Base-by-base conservation (phyloP, 2,888 invertebrate genomes). In the Andrena haemorrhoa region DNA sequence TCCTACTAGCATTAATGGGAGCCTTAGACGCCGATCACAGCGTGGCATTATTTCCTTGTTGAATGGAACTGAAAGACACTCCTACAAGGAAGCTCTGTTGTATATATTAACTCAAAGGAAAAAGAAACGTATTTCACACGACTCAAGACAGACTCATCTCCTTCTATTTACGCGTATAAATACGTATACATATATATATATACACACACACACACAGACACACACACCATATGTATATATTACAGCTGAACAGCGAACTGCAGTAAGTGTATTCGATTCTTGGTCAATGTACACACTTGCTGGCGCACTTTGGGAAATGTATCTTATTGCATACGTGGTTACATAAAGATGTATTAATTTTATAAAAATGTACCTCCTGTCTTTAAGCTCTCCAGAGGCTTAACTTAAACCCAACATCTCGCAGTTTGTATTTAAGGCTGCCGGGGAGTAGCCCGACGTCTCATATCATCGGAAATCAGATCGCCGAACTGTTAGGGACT, bases 1-100 rank as follows among this genome's bases (percentile, higher is more conserved):
- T 49, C 26, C 66, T 41, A 78, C 78, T 60, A 73, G 41, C 65
- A 56, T 82, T 68, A 64, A 82, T 73, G 75, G 75, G 65, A 75
- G 51, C 86, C 81, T 83, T 88, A 75, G 75, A 73, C 41, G 79
- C 73, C 78, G 31, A 53, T 41, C 60, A 75, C 61, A 86, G 89
- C 85, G 88, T 89, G 84, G 86, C 89, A 84, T 89, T 87, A 82
- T 83, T 89, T 87, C 86, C 87, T 79, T 87, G 53, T 76, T 61
- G 23, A 79, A 68, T 41, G 49, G 64, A 83, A 76, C 71, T 72
- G 72, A 75, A 73, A 76, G 66, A 74, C 68, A 79, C 64, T 78
- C 72, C 51, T 60, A 7, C 33, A 49, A 75, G 20, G 56, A 68
- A 70, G 77, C 72, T 70, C 77, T 74, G 63, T 82, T 88, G 88